phyloP scores from a whole-genome alignment of 2,797 vertebrate genomes.

The Lepus townsendii region DNA sequence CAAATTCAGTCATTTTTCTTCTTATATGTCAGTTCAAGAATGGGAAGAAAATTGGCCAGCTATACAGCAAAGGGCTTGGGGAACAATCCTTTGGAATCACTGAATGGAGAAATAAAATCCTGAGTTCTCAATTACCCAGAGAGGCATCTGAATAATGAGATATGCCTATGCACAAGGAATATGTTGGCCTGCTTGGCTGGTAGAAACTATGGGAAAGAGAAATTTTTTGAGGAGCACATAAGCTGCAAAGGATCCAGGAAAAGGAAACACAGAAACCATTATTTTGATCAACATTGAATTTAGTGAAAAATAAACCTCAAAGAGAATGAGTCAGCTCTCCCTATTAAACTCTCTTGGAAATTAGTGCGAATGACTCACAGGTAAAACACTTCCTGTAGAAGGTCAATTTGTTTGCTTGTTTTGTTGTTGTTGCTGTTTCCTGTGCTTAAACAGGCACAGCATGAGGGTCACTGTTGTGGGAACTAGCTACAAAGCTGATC shows the following conservation, averaged over 20 bases:
- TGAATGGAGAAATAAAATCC: slow-evolving; percentile 38
- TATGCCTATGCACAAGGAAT: neutral
- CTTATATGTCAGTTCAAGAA: neutral
- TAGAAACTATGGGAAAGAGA: slow-evolving; percentile 45
- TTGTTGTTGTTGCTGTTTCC: neutral
- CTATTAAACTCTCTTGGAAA: slow-evolving; percentile 15
- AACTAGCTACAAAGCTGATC: neutral
- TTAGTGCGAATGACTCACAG: neutral
- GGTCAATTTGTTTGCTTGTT: neutral
- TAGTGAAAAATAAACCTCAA: neutral
- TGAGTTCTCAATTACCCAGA: neutral
- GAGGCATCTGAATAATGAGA: slow-evolving; percentile 37
- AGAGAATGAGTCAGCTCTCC: slow-evolving; percentile 14
- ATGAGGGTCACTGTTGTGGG: neutral
- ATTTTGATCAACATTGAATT: neutral
- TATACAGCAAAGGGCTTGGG: neutral
- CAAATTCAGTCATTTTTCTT: neutral
- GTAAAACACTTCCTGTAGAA: slow-evolving; percentile 26
- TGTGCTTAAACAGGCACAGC: neutral
- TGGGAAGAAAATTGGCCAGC: neutral
- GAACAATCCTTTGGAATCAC: neutral
- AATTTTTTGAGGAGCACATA: slow-evolving; percentile 37
- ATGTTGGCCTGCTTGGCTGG: neutral
- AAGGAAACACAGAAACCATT: slow-evolving; percentile 21
- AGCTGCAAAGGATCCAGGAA: slow-evolving; percentile 28